A percentile compares a stretch with the other conserved stretches of the same genome.
Evolutionary conservation across 2,888 invertebrate genomes (phyloP).

Genomic region (Nematopogon swammerdamellus): DNA sequence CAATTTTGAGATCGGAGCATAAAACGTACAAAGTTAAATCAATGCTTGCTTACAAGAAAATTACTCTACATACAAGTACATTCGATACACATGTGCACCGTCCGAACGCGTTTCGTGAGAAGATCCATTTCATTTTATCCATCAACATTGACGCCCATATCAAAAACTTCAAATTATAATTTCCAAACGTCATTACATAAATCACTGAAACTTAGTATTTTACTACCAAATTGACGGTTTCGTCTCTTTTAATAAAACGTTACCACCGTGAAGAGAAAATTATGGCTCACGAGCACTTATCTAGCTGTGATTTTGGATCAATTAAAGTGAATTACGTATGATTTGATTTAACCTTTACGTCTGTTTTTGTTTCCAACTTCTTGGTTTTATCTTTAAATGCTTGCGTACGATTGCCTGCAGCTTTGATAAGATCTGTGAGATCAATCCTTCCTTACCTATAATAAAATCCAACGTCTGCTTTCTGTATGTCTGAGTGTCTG

Average conservation of each 20-base stretch:
- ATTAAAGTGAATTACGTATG: background rate
- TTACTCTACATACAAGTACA: no score
- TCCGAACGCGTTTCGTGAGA: background rate
- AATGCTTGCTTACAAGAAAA: no score
- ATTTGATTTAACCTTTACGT: background rate
- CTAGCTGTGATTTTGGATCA: background rate
- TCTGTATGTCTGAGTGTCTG: no score
- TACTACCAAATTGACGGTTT: conserved; percentile 23
- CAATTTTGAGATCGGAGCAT: no score
- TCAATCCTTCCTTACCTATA: no score
- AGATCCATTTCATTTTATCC: background rate
- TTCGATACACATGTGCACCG: no score
- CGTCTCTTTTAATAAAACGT: conserved; percentile 24
- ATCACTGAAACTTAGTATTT: conserved; percentile 25
- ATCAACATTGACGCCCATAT: conserved; percentile 7
- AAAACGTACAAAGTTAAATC: no score
- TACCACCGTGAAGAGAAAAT: conserved; percentile 18
- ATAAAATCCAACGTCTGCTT: no score
- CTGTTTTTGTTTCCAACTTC: background rate
- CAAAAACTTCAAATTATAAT: conserved; percentile 17
- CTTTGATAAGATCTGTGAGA: no score
- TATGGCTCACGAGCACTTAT: background rate
- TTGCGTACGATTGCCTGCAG: no score
- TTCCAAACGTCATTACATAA: conserved; percentile 24
- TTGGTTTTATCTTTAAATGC: background rate